Evolutionary conservation across 2,888 invertebrate genomes (phyloP), one percentile per base, ranked within the genome.

Genomic region (Ornithoptera alexandrae): DNA sequence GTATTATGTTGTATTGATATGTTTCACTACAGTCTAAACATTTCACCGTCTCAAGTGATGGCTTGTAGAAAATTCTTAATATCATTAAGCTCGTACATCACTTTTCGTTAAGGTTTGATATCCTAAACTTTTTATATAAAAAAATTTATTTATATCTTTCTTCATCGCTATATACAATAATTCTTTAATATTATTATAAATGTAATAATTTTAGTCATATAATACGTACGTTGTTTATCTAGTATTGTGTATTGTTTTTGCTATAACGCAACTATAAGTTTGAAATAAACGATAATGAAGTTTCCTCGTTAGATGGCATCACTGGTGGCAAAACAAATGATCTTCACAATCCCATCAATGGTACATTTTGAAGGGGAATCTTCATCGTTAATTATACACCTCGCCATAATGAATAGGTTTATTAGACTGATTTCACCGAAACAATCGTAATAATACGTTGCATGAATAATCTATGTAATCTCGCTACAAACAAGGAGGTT

Each of bases 231-330:
- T 46, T 8, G 10, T 42, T 12, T 42, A 42, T 42, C 8, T 10
- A 42, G 8, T 42, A 10, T 7, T 39, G 7, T 39, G 7, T 39
- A 39, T 6, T 53, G 5, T 1, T 53, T 53, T 18, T 8, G 18
- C n/a, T 18, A n/a, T 53, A 53, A 5, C 6, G 6, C n/a, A n/a
- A n/a, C 18, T n/a, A 18, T 15, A 18, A 58, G 57, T 58, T 22
- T 22, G 24, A 59, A 39, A 42, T 69, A n/a, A 60, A 46, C 30
- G 57, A 20, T 53, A n/a, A 56, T 60, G 17, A 56, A 65, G 72
- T 72, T 76, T 75, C 71, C 22, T 70, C 83, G 74, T 72, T 82
- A 90, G 89, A 90, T 90, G 89, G 89, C 89, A 87, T 79, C 73
- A 82, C 79, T 72, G 68, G 87, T 82, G 71, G 67, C 82, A 82